Base-by-base conservation (phyloP, 2,797 vertebrate species). In the Sphenopsis melanotis region DNA sequence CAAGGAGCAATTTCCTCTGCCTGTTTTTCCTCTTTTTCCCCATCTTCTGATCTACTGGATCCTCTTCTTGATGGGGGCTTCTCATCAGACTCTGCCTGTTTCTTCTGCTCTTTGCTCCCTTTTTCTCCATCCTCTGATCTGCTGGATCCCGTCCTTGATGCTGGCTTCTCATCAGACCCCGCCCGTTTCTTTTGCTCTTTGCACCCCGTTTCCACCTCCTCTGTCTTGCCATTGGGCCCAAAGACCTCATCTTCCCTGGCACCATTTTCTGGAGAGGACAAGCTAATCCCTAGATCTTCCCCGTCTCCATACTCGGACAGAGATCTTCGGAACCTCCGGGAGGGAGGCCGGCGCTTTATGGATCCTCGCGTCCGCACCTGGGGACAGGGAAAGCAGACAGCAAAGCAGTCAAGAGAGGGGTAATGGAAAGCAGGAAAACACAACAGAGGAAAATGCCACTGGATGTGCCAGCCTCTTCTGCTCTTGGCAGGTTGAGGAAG, bases 261-360 rank as follows among this genome's bases (percentile, higher is more conserved):
- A 44, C 98, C 98, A 11, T 98, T 98, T 95, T 98, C 98, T 90
- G 98, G 97, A 86, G 97, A 92, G 12, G 83, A 71, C 64, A 92
- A 79, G 5, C 6, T 74, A 23, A 75, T 39, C 19, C 77, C 79
- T 64, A 93, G 50, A 20, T 98, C 97, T 21, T 97, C 94, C n/a
- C 97, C 94, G 0, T 97, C 97, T 80, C 97, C 98, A 0, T 69
- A 97, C 49, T 98, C 98, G 0, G 98, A 97, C 53, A 98, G 97
- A 16, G 98, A 98, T 78, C 97, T 97, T 42, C 98, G 97, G 96
- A 98, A 98, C 47, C 83, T 96, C 44, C 98, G 94, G n/a, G 98
- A 98, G 4, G 98, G 98, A 10, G 98, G 98, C n/a, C 98, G 97
- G 68, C 98, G 98, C 78, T 98, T 98, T 53, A 98, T 96, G 0